These are phyloP conservation scores for Cydia strobilella DNA, from an alignment of 1,140 invertebrate species.

Conservation along the genomic window DNA sequence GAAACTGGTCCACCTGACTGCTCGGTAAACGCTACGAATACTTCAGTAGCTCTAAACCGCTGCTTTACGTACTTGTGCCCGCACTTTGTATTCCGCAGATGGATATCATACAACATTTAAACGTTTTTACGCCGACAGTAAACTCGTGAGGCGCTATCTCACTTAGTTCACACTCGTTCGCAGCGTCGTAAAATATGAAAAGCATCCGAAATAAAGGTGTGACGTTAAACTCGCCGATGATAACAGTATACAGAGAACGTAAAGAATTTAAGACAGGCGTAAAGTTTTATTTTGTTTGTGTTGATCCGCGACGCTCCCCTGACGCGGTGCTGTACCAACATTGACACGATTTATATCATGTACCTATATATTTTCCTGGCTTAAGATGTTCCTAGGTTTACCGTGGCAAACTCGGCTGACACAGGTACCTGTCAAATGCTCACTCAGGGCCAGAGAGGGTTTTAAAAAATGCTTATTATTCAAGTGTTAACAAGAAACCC, in stretches of 20 bases:
- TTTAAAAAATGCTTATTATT: too few relatives aligned
- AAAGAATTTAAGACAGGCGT: constrained; percentile 38
- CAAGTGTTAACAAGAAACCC: too few relatives aligned
- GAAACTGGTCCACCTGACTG: not conserved
- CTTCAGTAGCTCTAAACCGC: constrained; percentile 4
- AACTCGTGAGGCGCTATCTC: constrained; percentile 45
- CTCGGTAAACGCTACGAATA: not conserved
- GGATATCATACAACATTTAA: constrained; percentile 45
- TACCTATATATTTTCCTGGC: too few relatives aligned
- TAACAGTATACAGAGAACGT: constrained; percentile 43
- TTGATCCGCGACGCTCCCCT: constrained; percentile 7
- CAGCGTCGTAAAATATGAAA: constrained; percentile 49
- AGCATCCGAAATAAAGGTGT: constrained; percentile 49
- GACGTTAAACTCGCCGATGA: constrained; percentile 44
- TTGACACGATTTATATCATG: too few relatives aligned
- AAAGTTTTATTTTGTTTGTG: constrained; percentile 29
- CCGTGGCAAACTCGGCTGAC: too few relatives aligned
- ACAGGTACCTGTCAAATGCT: too few relatives aligned
- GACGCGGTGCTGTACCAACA: not conserved
- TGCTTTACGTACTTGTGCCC: constrained; percentile 11
- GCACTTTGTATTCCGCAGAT: constrained; percentile 40
- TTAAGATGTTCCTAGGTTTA: too few relatives aligned
- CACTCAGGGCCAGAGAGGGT: too few relatives aligned
- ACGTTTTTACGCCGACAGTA: constrained; percentile 45
- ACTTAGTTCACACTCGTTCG: constrained; percentile 50